Conservation (phyloP, 2,113 vertebrate species). For the Dipodomys spectabilis region DNA sequence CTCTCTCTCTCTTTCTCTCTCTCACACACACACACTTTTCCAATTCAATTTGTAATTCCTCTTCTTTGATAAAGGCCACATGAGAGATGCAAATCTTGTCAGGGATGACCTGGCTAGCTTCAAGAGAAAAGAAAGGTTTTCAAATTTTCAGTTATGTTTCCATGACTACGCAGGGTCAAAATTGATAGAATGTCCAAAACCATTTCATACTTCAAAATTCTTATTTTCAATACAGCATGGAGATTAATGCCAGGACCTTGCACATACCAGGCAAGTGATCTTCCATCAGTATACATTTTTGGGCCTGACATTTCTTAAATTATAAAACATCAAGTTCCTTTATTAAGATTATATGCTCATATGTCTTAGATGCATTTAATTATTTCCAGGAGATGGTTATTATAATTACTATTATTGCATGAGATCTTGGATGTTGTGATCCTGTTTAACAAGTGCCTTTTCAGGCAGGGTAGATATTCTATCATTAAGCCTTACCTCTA, state of each 20-base stretch:
- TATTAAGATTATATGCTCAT: not conserved
- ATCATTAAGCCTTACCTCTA: too few species aligned
- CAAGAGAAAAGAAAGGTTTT: not conserved
- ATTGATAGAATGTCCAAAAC: not conserved
- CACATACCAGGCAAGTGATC: too few species aligned
- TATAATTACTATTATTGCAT: not conserved
- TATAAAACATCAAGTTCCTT: not conserved
- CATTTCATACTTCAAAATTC: too few species aligned
- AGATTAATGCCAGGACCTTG: not conserved
- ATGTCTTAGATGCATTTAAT: constrained; percentile 7
- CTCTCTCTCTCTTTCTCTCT: too few species aligned
- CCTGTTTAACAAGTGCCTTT: not conserved
- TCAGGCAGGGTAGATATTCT: too few species aligned
- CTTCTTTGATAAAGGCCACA: not conserved
- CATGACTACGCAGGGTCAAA: constrained; percentile 5
- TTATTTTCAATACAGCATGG: too few species aligned
- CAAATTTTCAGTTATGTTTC: not conserved
- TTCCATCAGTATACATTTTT: too few species aligned
- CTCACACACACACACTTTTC: too few species aligned
- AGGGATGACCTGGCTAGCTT: not conserved
- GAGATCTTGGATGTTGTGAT: not conserved
- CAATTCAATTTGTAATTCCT: not conserved
- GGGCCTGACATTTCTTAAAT: not conserved
- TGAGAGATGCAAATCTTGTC: not conserved
- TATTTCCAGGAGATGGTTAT: not conserved